These are phyloP conservation scores for Monodelphis domestica DNA, from an alignment of 2,797 vertebrate species.

Conservation along the genomic window DNA sequence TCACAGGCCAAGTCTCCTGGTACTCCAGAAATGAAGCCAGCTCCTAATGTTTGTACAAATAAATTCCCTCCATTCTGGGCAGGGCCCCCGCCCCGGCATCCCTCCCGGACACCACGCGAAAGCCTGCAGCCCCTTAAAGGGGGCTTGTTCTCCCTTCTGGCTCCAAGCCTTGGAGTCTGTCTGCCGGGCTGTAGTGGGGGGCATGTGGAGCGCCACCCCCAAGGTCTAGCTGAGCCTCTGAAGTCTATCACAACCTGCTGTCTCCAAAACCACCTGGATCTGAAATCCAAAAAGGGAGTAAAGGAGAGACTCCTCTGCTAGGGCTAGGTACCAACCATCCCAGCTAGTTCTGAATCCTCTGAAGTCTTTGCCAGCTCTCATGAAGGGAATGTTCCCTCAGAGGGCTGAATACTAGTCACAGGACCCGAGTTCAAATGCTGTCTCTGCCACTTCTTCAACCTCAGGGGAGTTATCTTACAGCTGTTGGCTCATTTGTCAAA, in stretches of 20 bases:
- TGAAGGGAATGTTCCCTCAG: not conserved
- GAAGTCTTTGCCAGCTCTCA: not conserved
- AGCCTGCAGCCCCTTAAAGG: conserved; percentile 36
- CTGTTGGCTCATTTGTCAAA: not conserved
- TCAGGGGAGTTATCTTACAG: not conserved
- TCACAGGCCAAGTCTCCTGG: conserved; percentile 60
- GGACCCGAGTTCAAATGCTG: not conserved
- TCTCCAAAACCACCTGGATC: not conserved
- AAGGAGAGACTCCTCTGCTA: not conserved
- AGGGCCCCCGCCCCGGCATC: conserved; percentile 35
- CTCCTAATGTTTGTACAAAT: conserved; percentile 63
- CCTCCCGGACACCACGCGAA: conserved; percentile 53
- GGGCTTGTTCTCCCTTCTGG: not conserved
- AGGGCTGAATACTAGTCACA: not conserved
- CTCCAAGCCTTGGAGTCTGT: not conserved
- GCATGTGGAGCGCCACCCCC: not conserved
- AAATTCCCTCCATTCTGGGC: conserved; percentile 51
- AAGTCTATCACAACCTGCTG: not conserved
- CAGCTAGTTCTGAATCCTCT: not conserved
- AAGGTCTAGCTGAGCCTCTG: not conserved
- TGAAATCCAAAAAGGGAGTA: not conserved
- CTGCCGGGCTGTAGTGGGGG: not conserved
- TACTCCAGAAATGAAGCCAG: conserved; percentile 59
- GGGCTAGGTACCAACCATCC: not conserved
- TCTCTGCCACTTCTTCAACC: not conserved